phyloP scores from a whole-genome alignment of 2,888 invertebrate species.

The Linnaemya vulpina region DNA sequence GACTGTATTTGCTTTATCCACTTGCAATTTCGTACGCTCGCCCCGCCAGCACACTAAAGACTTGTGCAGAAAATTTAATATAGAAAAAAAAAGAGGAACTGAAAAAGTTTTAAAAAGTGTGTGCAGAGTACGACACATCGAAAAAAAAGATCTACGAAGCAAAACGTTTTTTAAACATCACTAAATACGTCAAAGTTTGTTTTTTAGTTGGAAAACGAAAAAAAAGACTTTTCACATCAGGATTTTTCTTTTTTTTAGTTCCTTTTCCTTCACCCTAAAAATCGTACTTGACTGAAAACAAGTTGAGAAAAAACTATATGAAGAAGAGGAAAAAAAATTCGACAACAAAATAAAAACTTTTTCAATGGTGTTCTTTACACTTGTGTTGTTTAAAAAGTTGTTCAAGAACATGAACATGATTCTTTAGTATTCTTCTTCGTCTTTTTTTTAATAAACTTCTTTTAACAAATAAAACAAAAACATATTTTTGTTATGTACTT shows the following conservation, averaged over 20 bases:
- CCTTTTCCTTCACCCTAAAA: conserved; percentile 44
- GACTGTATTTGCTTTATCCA: conserved; percentile 51
- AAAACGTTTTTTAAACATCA: conserved; percentile 72
- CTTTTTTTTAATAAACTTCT: conserved; percentile 21
- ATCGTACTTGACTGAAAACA: conserved; percentile 52
- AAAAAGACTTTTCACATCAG: conserved; percentile 51
- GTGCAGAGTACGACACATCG: conserved; percentile 36
- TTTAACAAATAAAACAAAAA: conserved; percentile 36
- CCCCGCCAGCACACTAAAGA: conserved; percentile 19
- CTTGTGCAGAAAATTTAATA: background rate
- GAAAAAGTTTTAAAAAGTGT: conserved; percentile 51
- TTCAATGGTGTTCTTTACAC: conserved; percentile 64
- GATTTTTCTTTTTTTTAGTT: conserved; percentile 22
- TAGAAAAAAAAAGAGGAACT: background rate
- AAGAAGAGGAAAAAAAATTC: background rate
- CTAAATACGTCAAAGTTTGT: conserved; percentile 69
- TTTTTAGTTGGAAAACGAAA: conserved; percentile 28
- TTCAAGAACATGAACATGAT: conserved; percentile 67
- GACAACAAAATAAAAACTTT: conserved; percentile 50
- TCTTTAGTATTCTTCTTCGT: conserved; percentile 29
- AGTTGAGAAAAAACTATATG: background rate
- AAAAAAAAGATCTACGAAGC: conserved; percentile 59
- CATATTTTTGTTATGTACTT: conserved; percentile 24
- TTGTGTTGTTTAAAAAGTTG: conserved; percentile 69
- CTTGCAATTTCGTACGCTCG: conserved; percentile 56